A percentile compares a stretch with the other conserved stretches of the same genome.
Conservation (phyloP, 2,797 vertebrate genomes). For the Bradypodion pumilum region DNA sequence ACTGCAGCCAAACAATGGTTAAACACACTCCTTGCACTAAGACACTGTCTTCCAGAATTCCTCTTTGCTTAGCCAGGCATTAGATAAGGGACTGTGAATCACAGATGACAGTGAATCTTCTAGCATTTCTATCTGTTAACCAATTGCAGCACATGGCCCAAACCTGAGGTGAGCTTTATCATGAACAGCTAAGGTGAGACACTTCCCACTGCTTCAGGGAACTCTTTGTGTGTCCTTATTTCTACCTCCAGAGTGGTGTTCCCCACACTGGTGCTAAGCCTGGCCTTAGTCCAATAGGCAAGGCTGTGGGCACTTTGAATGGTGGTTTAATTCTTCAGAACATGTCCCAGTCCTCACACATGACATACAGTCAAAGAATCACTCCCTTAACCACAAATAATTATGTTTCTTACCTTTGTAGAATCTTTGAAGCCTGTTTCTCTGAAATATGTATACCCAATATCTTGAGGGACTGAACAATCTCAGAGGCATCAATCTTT, state of each 20-base stretch:
- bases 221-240: not conserved
- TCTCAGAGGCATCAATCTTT: slow-evolving; percentile 85
- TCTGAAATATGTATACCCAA: slow-evolving; percentile 86
- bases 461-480: slow-evolving; percentile 88
- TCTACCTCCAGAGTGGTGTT: not conserved
- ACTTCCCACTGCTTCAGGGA: not conserved
- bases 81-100: not conserved
- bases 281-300: not conserved
- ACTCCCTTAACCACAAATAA: not conserved
- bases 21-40: not conserved
- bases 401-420: slow-evolving; percentile 82
- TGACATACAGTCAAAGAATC: not conserved
- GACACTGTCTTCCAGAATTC: not conserved
- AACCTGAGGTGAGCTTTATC: too few species aligned
- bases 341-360: not conserved
- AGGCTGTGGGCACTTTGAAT: not conserved
- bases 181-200: too few species aligned
- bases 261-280: not conserved
- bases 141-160: too few species aligned
- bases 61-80: not conserved
- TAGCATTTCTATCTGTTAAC: not conserved
- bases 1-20: too few species aligned
- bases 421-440: slow-evolving; percentile 88
- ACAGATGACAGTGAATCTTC: not conserved
- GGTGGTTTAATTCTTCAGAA: not conserved